A percentile compares a stretch with the other conserved stretches of the same genome.
Evolutionary conservation across 1,140 invertebrate species (phyloP).

Genomic region (Drosophila dunni): DNA sequence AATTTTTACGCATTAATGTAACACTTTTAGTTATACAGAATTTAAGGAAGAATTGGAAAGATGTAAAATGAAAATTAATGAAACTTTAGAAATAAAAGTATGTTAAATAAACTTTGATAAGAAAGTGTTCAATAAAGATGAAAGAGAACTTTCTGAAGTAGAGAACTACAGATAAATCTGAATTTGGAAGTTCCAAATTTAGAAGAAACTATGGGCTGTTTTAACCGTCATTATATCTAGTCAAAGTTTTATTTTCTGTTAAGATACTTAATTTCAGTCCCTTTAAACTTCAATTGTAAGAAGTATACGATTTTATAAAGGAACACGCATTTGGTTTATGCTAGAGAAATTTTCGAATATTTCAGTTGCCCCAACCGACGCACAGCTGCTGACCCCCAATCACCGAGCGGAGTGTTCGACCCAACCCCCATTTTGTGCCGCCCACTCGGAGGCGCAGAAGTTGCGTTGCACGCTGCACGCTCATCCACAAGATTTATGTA

Average conservation of each 20-base stretch:
- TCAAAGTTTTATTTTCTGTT: no score
- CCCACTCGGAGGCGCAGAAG: conserved; percentile 33
- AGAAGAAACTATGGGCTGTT: no score
- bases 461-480: conserved; percentile 64
- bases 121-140: no score
- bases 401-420: conserved; percentile 4
- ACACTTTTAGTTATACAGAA: neutral
- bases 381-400: conserved; percentile 47
- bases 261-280: no score
- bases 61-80: neutral
- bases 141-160: no score
- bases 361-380: conserved; percentile 8
- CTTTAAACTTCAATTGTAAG: no score
- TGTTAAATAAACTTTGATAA: no score
- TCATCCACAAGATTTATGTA: conserved; percentile 82
- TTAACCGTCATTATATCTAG: no score
- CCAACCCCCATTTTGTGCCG: conserved; percentile 44
- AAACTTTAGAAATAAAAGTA: no score
- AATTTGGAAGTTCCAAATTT: no score
- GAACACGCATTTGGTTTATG: conserved; percentile 5
- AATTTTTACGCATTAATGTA: neutral
- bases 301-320: neutral
- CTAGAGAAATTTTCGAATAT: conserved; percentile 27
- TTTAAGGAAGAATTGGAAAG: neutral
- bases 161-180: no score